These are phyloP conservation scores for Drosophila pseudotalamancana DNA, from an alignment of 2,888 invertebrate species.

Conservation along the genomic window DNA sequence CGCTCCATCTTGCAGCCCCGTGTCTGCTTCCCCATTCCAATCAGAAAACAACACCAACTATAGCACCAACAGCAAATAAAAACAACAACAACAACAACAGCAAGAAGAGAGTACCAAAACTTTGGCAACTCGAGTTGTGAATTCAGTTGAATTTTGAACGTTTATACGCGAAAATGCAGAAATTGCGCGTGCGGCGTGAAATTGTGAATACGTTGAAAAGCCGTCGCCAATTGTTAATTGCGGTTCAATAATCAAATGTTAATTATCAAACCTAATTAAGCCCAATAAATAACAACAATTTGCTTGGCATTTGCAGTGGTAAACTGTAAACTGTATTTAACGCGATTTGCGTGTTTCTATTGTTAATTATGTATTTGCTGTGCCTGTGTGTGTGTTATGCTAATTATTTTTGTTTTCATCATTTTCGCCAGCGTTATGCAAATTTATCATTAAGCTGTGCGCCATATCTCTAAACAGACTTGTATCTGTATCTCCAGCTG, in stretches of 20 bases:
- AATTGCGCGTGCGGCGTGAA: constrained; percentile 35
- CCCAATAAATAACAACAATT: constrained; percentile 4
- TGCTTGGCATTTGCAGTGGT: neutral
- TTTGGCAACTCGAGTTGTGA: constrained; percentile 28
- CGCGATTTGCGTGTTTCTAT: constrained; percentile 28
- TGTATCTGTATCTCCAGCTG: constrained; percentile 28
- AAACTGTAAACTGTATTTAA: constrained; percentile 30
- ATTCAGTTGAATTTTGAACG: constrained; percentile 67
- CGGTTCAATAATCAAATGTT: neutral
- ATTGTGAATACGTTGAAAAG: constrained; percentile 47
- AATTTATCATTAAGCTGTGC: constrained; percentile 36
- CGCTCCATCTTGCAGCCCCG: constrained; percentile 38
- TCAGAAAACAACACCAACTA: constrained; percentile 52
- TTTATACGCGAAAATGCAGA: constrained; percentile 59
- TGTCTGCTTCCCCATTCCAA: constrained; percentile 63
- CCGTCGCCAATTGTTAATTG: constrained; percentile 60
- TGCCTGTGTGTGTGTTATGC: constrained; percentile 40
- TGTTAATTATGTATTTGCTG: constrained; percentile 42
- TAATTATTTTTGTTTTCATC: constrained; percentile 29
- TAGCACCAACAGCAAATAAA: too few species aligned
- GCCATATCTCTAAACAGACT: constrained; percentile 28
- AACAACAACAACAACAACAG: constrained; percentile 22
- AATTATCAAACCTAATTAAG: constrained; percentile 3
- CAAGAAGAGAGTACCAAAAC: constrained; percentile 23
- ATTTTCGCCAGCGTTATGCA: constrained; percentile 61